Percentiles rank a stretch among this genome's conserved stretches.
phyloP scores from a whole-genome alignment of 1,140 invertebrate species.

The Bradysia coprophila region DNA sequence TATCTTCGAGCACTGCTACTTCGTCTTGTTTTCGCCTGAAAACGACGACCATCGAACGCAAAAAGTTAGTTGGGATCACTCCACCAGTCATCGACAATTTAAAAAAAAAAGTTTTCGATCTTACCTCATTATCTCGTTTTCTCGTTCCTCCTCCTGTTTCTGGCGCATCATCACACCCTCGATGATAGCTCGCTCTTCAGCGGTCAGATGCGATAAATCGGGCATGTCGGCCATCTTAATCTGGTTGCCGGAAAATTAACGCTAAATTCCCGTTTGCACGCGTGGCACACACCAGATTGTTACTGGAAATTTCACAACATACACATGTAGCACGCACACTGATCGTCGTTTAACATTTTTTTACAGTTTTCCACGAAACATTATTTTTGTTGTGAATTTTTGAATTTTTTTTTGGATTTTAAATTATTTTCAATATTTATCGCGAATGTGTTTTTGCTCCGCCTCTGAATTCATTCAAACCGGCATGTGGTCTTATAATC shows the following conservation, averaged over 20 bases:
- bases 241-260: too few relatives aligned
- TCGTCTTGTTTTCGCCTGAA: slow-evolving; percentile 76
- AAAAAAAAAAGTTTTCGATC: slow-evolving; percentile 12
- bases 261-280: too few relatives aligned
- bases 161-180: slow-evolving; percentile 91
- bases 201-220: slow-evolving; percentile 93
- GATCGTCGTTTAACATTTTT: background rate
- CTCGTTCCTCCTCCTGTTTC: slow-evolving; percentile 88
- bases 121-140: slow-evolving; percentile 89
- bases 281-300: background rate
- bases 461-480: too few relatives aligned
- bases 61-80: background rate
- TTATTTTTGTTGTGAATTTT: background rate
- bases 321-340: background rate
- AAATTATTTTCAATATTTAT: too few relatives aligned
- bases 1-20: slow-evolving; percentile 70
- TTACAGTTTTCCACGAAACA: background rate
- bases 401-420: too few relatives aligned
- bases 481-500: too few relatives aligned
- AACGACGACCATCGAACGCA: slow-evolving; percentile 1
- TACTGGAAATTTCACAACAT: background rate
- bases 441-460: too few relatives aligned
- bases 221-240: slow-evolving; percentile 61
- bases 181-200: slow-evolving; percentile 94
- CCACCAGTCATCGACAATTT: too few relatives aligned